These are phyloP conservation scores for Salvator merianae DNA, from an alignment of 2,113 vertebrate species.

Conservation along the genomic window DNA sequence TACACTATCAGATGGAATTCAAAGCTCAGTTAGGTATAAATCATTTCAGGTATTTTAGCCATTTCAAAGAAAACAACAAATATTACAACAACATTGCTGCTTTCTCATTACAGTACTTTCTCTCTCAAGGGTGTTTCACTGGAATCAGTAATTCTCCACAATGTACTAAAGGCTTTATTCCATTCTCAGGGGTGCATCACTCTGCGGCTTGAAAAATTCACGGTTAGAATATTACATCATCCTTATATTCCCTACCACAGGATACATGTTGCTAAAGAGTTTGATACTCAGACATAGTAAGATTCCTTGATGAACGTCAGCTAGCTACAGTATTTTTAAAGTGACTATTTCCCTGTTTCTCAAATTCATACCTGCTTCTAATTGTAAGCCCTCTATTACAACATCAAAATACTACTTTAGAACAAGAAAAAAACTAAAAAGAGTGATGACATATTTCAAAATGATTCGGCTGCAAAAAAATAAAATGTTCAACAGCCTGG, in stretches of 20 bases:
- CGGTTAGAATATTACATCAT: slow-evolving; percentile 28
- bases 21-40: slow-evolving; percentile 72
- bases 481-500: background rate
- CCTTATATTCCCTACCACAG: slow-evolving; percentile 7
- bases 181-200: slow-evolving; percentile 53
- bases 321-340: background rate
- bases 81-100: slow-evolving; percentile 61
- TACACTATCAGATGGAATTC: slow-evolving; percentile 69
- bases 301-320: background rate
- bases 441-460: background rate
- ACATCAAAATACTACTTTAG: background rate
- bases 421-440: background rate
- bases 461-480: background rate
- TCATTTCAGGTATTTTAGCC: slow-evolving; percentile 71
- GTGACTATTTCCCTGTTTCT: background rate
- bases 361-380: background rate
- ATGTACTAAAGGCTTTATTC: slow-evolving; percentile 58
- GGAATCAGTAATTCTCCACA: slow-evolving; percentile 58
- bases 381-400: background rate
- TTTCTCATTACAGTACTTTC: slow-evolving; percentile 64
- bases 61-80: slow-evolving; percentile 69
- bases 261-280: slow-evolving; percentile 35
- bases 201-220: slow-evolving; percentile 50
- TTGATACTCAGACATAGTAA: background rate
- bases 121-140: slow-evolving; percentile 58